Conservation (phyloP, 2,113 vertebrate genomes). For the Ciconia maguari region DNA sequence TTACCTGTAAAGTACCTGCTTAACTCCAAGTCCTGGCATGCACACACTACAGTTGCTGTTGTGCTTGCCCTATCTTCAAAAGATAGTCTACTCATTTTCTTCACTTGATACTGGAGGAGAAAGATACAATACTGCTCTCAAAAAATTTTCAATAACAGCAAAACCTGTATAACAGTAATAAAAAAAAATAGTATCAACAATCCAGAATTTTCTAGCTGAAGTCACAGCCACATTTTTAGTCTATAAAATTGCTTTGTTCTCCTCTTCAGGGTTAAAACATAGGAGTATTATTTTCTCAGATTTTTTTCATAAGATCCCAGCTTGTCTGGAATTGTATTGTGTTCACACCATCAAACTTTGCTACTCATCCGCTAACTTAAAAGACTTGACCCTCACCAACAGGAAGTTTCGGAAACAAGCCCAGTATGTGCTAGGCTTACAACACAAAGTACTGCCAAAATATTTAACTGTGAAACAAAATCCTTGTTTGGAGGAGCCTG, state of each 20-base stretch:
- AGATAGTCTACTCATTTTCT: not conserved
- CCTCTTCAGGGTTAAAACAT: not conserved
- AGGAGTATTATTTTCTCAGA: not conserved
- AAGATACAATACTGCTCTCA: not conserved
- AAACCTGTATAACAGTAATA: not conserved
- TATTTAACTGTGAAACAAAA: slow-evolving; percentile 15
- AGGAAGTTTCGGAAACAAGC: not conserved
- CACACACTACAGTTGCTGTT: not conserved
- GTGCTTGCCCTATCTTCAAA: not conserved
- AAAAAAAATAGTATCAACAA: not conserved
- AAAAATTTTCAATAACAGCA: not conserved
- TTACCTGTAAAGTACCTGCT: not conserved
- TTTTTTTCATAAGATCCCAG: not conserved
- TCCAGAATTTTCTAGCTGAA: not conserved
- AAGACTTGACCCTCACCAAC: not conserved
- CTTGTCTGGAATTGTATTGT: not conserved
- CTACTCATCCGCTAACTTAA: not conserved
- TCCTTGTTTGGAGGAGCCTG: slow-evolving; percentile 8
- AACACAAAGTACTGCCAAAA: not conserved
- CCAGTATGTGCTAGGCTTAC: not conserved
- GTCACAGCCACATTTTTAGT: not conserved
- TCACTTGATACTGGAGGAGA: not conserved
- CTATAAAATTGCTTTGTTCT: not conserved
- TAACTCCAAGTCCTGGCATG: not conserved
- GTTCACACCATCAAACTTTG: not conserved